Base-by-base conservation (phyloP, 2,888 invertebrate species). In the Desoria tigrina region DNA sequence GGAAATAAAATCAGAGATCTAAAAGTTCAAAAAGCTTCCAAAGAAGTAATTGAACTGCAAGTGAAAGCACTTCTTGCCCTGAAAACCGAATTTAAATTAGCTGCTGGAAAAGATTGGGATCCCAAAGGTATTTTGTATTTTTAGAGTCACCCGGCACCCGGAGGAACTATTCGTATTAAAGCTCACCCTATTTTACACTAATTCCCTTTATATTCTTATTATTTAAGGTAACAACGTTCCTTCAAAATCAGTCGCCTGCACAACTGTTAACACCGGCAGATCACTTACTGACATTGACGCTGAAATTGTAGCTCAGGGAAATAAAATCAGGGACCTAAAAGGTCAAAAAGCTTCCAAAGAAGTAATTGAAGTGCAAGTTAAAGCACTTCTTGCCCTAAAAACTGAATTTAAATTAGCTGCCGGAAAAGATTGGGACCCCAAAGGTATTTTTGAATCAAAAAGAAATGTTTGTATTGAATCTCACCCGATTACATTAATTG, bases 31-130 rank as follows among this genome's bases (percentile, higher is more conserved):
- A 89, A 89, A 77, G 86, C 87, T 0, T 83, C 84, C 0, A 90
- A 90, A 79, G 80, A 78, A 67, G 72, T 62, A 1, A 72, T 82
- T 42, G 83, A 86, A 45, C 79, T 79, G 27, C 86, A 83, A 73
- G 85, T 86, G 1, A 87, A 90, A 77, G 79, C 81, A 42, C 81
- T 94, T 1, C 79, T 92, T 24, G 83, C 83, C 9, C 79, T 93
- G 1, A 94, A 94, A 80, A 82, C 84, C 0, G 86, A 90, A 69
- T 94, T 87, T 80, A 94, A 93, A 79, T 81, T 83, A 11, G 78
- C 83, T 45, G 87, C 87, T 3, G 89, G 88, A 0, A 77, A 79
- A 53, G 86, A 87, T 53, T 84, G 32, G 32, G 32, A 32, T 11
- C 32, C 32, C 32, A 32, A 32, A 32, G 32, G 32, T 32, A 61